Evolutionary conservation across 2,113 vertebrate genomes (phyloP), one percentile per base, ranked within the genome.

Genomic region (Pangasianodon hypophthalmus): DNA sequence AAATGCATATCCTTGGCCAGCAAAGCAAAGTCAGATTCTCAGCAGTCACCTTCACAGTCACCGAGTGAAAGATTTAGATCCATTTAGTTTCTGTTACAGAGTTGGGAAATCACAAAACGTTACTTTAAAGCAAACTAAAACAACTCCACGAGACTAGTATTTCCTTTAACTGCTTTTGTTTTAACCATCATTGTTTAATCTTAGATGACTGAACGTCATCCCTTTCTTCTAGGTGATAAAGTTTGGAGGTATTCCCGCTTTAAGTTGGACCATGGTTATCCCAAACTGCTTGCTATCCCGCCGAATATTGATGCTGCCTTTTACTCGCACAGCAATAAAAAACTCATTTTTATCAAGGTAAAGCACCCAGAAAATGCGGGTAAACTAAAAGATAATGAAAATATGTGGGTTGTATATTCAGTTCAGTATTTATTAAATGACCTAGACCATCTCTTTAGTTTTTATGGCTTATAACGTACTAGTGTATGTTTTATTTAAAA

Each of bases 251-350:
- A 80, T 80, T 80, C 46, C 6, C 11, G 77, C 77, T 80, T 80
- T n/a, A 80, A 80, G 77, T 52, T 80, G 48, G 77, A 80, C 77
- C 46, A 80, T n/a, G 77, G 46, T 80, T 80, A 80, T 80, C 77
- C 77, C 48, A 50, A 80, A 50, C 77, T 79, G 75, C 75, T 79
- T 48, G 46, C 75, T 80, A 80, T 52, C 24, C 77, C 77, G n/a
- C 13, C 77, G 52, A 52, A 52, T 26, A 80, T 80, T 2, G 46
- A 80, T 0, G 77, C 46, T 1, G 26, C 77, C 26, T 52, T 80
- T 80, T 80, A 52, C 77, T 80, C 11, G 13, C 48, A 80, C 11
- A 80, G 26, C 46, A 50, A n/a, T 52, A 80, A 16, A 80, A 80
- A 80, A 52, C 46, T 50, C 1, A 80, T 50, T 80, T 52, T 80